Conservation (phyloP, 2,113 vertebrate genomes). For the Callithrix jacchus region DNA sequence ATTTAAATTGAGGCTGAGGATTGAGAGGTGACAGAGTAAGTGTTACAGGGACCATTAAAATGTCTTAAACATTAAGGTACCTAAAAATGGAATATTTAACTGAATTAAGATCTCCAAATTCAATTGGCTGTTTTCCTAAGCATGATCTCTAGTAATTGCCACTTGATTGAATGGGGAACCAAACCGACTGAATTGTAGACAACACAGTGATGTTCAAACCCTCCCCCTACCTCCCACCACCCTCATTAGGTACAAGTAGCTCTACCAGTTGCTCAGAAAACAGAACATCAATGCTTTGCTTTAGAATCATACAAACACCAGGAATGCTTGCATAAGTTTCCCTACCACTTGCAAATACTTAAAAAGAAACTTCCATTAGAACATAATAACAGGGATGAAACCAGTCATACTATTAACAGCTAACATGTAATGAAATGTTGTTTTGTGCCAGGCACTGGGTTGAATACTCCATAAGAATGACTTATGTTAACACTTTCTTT, state of each 20-base stretch:
- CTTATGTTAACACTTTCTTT: background rate
- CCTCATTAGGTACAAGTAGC: background rate
- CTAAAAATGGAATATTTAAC: slow-evolving; percentile 48
- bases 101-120: background rate
- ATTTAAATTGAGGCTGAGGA: slow-evolving; percentile 40
- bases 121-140: slow-evolving; percentile 12
- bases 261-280: background rate
- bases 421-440: accelerated
- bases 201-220: background rate
- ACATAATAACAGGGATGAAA: background rate
- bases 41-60: slow-evolving; percentile 28
- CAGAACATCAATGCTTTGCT: background rate
- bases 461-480: background rate
- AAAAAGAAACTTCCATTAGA: background rate
- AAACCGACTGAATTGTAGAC: background rate
- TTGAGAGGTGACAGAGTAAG: slow-evolving; percentile 35
- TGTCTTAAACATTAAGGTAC: slow-evolving; percentile 43
- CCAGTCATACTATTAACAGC: background rate
- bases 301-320: background rate
- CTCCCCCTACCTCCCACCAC: accelerated
- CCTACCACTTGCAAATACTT: background rate
- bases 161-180: background rate
- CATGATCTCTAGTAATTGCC: background rate
- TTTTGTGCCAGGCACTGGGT: background rate
- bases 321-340: background rate